Evolutionary conservation across 2,113 vertebrate genomes (phyloP).

Genomic region (Erpornis zantholeuca): DNA sequence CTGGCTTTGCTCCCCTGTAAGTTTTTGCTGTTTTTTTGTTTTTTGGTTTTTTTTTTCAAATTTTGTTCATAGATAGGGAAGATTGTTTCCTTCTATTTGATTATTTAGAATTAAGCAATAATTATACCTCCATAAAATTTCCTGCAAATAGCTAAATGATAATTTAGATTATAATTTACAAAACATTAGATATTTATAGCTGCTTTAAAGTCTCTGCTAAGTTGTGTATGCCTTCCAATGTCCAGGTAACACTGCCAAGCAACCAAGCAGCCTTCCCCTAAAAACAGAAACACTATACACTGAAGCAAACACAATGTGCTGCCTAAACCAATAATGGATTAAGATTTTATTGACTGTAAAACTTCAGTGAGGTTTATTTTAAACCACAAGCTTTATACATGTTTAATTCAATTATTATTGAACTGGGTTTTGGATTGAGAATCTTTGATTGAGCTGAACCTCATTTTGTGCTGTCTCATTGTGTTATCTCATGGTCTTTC

Average conservation of each 20-base stretch:
- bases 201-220: background rate
- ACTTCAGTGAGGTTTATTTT: conserved; percentile 9
- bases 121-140: background rate
- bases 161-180: background rate
- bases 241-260: conserved; percentile 41
- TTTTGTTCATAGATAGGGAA: background rate
- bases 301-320: background rate
- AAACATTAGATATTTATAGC: background rate
- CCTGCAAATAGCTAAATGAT: background rate
- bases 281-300: background rate
- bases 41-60: background rate
- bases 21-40: background rate
- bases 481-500: background rate
- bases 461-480: background rate
- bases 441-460: background rate
- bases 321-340: conserved; percentile 9
- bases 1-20: background rate
- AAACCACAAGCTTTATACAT: background rate
- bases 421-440: background rate
- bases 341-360: background rate
- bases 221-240: background rate
- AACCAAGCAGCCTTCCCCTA: background rate
- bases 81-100: background rate
- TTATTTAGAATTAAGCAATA: background rate
- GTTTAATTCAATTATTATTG: background rate